phyloP scores from a whole-genome alignment of 2,888 invertebrate species.

The Papilio demoleus region DNA sequence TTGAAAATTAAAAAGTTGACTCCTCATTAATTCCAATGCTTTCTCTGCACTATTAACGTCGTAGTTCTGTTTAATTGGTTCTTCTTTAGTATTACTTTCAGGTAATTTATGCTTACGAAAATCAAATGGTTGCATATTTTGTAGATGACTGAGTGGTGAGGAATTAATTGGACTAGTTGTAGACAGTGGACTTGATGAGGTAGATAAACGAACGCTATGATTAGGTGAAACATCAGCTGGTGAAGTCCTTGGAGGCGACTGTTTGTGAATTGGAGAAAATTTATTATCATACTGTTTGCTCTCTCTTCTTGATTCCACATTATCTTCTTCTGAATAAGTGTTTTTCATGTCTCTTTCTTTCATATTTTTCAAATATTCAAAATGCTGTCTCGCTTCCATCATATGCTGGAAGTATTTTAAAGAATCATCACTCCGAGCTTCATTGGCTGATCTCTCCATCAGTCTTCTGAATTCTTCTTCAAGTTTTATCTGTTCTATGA shows the following conservation, averaged over 20 bases:
- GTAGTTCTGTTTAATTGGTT: constrained; percentile 76
- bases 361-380: constrained; percentile 71
- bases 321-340: constrained; percentile 51
- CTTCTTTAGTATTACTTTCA: constrained; percentile 69
- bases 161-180: constrained; percentile 85
- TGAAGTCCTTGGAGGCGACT: constrained; percentile 66
- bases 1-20: constrained; percentile 85
- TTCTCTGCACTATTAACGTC: constrained; percentile 68
- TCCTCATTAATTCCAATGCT: constrained; percentile 85
- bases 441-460: constrained; percentile 83
- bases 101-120: constrained; percentile 87
- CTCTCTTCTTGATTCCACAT: constrained; percentile 65
- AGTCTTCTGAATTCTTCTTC: constrained; percentile 83
- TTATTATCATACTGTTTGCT: constrained; percentile 54
- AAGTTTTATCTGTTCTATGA: constrained; percentile 78
- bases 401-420: constrained; percentile 76
- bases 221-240: constrained; percentile 74
- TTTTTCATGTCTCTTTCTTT: constrained; percentile 67
- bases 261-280: constrained; percentile 60
- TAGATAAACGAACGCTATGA: constrained; percentile 70
- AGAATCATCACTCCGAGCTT: constrained; percentile 69
- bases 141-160: constrained; percentile 93
- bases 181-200: constrained; percentile 77
- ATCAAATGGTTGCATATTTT: constrained; percentile 98
- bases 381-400: constrained; percentile 76